Evolutionary conservation across 2,888 invertebrate species (phyloP).

Genomic region (Drosophila robusta): DNA sequence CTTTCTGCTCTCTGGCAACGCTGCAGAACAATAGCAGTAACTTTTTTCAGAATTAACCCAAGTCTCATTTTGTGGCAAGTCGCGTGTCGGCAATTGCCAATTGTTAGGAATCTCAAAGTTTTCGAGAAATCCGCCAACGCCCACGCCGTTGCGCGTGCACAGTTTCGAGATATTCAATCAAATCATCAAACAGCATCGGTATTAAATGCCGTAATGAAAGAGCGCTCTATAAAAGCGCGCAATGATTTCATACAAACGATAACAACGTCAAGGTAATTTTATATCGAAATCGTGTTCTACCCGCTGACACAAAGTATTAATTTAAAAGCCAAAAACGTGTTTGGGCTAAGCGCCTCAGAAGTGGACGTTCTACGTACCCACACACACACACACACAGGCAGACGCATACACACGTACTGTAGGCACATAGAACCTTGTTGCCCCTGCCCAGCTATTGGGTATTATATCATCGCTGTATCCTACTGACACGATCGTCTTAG

Average conservation of each 20-base stretch:
- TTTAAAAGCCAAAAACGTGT: slow-evolving; percentile 77
- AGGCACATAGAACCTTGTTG: slow-evolving; percentile 24
- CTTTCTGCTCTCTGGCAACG: background rate
- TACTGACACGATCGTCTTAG: slow-evolving; percentile 45
- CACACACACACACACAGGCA: slow-evolving; percentile 7
- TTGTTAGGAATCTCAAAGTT: slow-evolving; percentile 27
- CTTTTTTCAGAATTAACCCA: background rate
- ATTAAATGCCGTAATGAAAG: slow-evolving; percentile 61
- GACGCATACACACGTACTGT: slow-evolving; percentile 4
- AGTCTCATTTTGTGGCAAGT: slow-evolving; percentile 13
- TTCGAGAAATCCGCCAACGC: slow-evolving; percentile 35
- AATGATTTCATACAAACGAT: slow-evolving; percentile 76
- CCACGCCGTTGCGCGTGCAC: slow-evolving; percentile 38
- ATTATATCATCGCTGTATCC: slow-evolving; percentile 64
- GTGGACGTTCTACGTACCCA: slow-evolving; percentile 26
- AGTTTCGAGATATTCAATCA: slow-evolving; percentile 46
- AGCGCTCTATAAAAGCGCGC: slow-evolving; percentile 52
- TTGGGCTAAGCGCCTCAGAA: slow-evolving; percentile 72
- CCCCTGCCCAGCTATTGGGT: slow-evolving; percentile 33
- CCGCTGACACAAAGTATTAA: slow-evolving; percentile 75
- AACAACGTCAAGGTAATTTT: slow-evolving; percentile 73
- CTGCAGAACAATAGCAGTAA: background rate
- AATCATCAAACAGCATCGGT: slow-evolving; percentile 34
- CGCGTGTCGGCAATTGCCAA: slow-evolving; percentile 53
- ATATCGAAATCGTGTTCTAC: slow-evolving; percentile 77